These are phyloP conservation scores for Borostomias antarcticus DNA, from an alignment of 2,797 vertebrate species.

Conservation along the genomic window DNA sequence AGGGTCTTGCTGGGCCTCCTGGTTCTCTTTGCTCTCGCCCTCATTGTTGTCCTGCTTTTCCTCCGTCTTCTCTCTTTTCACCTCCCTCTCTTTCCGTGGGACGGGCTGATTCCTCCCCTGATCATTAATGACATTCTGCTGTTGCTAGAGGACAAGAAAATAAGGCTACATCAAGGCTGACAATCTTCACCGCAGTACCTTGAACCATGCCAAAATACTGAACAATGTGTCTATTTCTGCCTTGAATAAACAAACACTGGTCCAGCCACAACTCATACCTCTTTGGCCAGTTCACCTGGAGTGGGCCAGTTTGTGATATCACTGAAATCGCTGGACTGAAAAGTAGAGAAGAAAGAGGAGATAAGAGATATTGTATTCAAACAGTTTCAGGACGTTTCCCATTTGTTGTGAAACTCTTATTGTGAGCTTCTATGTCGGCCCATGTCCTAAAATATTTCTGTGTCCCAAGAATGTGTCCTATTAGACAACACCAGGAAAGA, in stretches of 20 bases:
- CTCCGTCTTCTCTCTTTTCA: slow-evolving; percentile 77
- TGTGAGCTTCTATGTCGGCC: neutral
- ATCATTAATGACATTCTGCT: slow-evolving; percentile 78
- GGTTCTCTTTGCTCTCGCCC: slow-evolving; percentile 75
- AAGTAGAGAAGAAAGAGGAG: neutral
- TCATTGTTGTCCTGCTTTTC: slow-evolving; percentile 62
- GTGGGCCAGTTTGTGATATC: slow-evolving; percentile 97
- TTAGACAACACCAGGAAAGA: neutral
- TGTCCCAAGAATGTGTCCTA: no score
- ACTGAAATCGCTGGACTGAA: slow-evolving; percentile 87
- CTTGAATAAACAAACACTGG: no score
- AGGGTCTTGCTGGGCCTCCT: slow-evolving; percentile 75
- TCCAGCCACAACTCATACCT: slow-evolving; percentile 71
- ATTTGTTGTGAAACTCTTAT: neutral
- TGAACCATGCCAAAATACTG: no score
- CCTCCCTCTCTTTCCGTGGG: slow-evolving; percentile 79
- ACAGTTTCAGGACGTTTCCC: no score
- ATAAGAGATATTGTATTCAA: neutral
- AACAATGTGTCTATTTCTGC: no score
- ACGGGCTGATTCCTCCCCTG: slow-evolving; percentile 78
- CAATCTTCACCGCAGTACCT: neutral
- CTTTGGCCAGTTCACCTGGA: slow-evolving; percentile 91
- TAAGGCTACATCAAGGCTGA: neutral
- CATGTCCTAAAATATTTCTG: no score
- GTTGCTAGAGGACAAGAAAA: slow-evolving; percentile 60